These are phyloP conservation scores for Pedetes capensis DNA, from an alignment of 2,113 vertebrate species.

Conservation along the genomic window DNA sequence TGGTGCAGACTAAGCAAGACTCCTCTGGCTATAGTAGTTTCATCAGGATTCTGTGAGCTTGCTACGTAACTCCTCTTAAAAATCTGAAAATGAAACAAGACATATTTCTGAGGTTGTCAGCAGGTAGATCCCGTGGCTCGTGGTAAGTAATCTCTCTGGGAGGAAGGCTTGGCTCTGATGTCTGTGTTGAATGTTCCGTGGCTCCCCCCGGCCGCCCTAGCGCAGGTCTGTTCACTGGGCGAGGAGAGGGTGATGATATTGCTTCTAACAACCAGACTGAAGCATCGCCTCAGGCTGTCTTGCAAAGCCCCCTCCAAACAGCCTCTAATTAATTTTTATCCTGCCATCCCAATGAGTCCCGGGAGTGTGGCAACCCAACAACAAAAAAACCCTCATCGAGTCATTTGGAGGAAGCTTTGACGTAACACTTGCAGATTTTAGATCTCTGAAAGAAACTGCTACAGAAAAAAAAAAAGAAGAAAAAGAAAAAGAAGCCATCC, in stretches of 20 bases:
- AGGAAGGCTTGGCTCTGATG: conserved; percentile 86
- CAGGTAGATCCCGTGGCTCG: conserved; percentile 85
- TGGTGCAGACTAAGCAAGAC: not conserved
- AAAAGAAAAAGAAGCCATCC: not conserved
- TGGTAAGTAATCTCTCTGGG: conserved; percentile 89
- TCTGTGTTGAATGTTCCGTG: conserved; percentile 80
- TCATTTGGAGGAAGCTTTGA: conserved; percentile 84
- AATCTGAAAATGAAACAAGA: conserved; percentile 87
- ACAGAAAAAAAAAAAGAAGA: not conserved
- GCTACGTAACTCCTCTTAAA: conserved; percentile 77
- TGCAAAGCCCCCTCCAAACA: conserved; percentile 88
- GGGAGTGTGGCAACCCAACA: conserved; percentile 83
- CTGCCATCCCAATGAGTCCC: conserved; percentile 88
- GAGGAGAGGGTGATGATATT: conserved; percentile 83
- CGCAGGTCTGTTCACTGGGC: conserved; percentile 75
- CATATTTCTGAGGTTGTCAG: conserved; percentile 86
- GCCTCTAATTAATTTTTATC: conserved; percentile 91
- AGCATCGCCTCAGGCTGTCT: conserved; percentile 85
- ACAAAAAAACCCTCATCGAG: conserved; percentile 82
- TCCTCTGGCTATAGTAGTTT: conserved; percentile 67
- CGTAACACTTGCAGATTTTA: conserved; percentile 75
- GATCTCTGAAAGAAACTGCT: conserved; percentile 73
- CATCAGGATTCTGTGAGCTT: conserved; percentile 79
- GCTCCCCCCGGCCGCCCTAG: conserved; percentile 78
- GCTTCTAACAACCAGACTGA: conserved; percentile 87